Conservation (phyloP, 1,140 invertebrate species). For the Meloidogyne exigua region DNA sequence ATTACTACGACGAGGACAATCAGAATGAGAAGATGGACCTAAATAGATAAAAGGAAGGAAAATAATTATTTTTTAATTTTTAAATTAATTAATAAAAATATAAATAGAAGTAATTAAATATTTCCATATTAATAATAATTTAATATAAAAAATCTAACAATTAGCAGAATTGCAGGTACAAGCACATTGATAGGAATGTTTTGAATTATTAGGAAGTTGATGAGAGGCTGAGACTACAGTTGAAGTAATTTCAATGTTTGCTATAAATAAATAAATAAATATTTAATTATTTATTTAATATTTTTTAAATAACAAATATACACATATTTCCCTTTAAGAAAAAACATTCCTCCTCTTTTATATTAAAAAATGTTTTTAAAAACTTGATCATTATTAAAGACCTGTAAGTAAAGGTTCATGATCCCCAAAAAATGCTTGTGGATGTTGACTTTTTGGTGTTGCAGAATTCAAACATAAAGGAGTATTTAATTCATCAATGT, state of each 20-base stretch:
- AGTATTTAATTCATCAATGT: conserved; percentile 55
- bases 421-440: conserved; percentile 62
- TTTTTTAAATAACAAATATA: no score
- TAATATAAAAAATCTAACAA: not conserved
- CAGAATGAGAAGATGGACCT: conserved; percentile 9
- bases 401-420: conserved; percentile 59
- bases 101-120: no score
- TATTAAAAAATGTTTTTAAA: no score
- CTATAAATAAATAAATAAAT: conserved; percentile 31
- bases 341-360: no score
- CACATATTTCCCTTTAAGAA: no score
- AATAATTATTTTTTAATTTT: no score
- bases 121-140: no score
- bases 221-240: conserved; percentile 43
- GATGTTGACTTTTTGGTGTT: conserved; percentile 50
- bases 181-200: conserved; percentile 2
- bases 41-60: no score
- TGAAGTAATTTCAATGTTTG: conserved; percentile 49
- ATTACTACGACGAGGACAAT: not conserved
- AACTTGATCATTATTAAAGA: conserved; percentile 15
- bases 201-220: not conserved
- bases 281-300: conserved; percentile 1
- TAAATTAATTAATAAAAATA: no score
- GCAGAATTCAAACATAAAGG: conserved; percentile 51
- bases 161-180: not conserved